A percentile compares a stretch with the other conserved stretches of the same genome.
These are phyloP conservation scores for Zaprionus taronus DNA, from an alignment of 1,140 invertebrate genomes.

Conservation along the genomic window DNA sequence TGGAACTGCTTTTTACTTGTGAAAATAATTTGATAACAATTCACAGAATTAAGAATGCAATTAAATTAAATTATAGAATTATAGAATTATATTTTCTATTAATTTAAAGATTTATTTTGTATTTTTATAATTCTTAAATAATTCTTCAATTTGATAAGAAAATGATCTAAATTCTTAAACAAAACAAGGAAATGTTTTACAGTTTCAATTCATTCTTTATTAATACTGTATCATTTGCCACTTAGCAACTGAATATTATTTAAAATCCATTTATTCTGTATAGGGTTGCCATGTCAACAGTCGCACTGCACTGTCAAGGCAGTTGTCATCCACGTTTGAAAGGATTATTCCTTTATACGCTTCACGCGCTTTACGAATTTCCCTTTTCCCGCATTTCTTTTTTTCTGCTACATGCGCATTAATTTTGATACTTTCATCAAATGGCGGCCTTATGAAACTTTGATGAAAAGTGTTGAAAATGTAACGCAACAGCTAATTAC, in stretches of 20 bases:
- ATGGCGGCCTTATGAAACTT: slow-evolving; percentile 46
- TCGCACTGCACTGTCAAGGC: not conserved
- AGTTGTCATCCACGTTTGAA: slow-evolving; percentile 41
- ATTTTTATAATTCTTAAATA: not conserved
- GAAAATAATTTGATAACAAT: no score
- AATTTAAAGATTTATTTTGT: no score
- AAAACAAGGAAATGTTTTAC: no score
- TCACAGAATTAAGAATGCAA: no score
- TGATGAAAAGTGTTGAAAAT: slow-evolving; percentile 63
- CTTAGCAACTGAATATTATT: not conserved
- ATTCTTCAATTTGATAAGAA: not conserved
- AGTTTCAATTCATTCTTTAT: not conserved
- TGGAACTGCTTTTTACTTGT: no score
- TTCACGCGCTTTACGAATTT: slow-evolving; percentile 15
- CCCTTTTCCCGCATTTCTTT: not conserved
- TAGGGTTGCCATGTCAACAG: not conserved
- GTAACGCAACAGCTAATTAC: slow-evolving; percentile 58
- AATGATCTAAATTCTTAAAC: no score
- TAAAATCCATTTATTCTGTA: not conserved
- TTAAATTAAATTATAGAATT: not conserved
- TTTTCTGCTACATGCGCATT: slow-evolving; percentile 36
- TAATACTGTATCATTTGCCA: no score
- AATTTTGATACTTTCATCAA: slow-evolving; percentile 60
- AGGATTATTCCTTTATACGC: slow-evolving; percentile 52
- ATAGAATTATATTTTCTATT: accelerated